A percentile compares a stretch with the other conserved stretches of the same genome.
phyloP scores from a whole-genome alignment of 2,888 invertebrate species.

The Ctena decussata region DNA sequence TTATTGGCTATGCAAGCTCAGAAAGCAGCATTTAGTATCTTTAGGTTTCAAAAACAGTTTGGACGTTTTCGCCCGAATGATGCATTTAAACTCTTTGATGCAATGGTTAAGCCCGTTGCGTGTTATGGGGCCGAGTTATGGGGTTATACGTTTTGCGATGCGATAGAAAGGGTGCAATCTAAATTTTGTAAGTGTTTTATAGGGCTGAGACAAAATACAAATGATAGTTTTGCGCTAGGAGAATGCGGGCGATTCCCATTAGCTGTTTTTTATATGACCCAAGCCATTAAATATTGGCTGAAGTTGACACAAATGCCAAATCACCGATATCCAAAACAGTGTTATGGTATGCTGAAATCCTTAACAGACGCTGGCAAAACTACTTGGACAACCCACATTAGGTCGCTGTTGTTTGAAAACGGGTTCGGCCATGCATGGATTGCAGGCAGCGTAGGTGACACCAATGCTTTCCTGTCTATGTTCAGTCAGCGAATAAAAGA shows the following conservation, averaged over 20 bases:
- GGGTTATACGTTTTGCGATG: background rate
- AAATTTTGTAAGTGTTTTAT: background rate
- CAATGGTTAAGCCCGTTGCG: constrained; percentile 1
- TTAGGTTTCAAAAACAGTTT: constrained; percentile 11
- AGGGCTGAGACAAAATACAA: background rate
- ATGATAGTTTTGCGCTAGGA: background rate
- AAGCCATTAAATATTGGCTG: constrained; percentile 33
- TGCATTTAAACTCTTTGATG: background rate
- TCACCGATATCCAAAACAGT: constrained; percentile 33
- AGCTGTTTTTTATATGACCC: constrained; percentile 11
- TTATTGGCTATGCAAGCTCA: background rate
- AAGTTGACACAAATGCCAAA: constrained; percentile 6
- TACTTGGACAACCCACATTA: constrained; percentile 1
- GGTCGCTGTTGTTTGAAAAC: background rate
- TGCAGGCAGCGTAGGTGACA: constrained; percentile 18
- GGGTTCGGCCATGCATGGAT: constrained; percentile 41
- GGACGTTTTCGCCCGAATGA: background rate
- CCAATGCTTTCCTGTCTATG: background rate
- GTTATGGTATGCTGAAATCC: constrained; percentile 22
- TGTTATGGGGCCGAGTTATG: background rate
- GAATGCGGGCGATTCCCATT: constrained; percentile 21
- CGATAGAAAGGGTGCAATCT: background rate
- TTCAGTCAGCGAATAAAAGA: constrained; percentile 34
- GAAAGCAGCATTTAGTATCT: background rate
- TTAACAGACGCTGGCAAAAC: constrained; percentile 17